These are phyloP conservation scores for Andricus grossulariae DNA, from an alignment of 1,140 invertebrate species.

Conservation along the genomic window DNA sequence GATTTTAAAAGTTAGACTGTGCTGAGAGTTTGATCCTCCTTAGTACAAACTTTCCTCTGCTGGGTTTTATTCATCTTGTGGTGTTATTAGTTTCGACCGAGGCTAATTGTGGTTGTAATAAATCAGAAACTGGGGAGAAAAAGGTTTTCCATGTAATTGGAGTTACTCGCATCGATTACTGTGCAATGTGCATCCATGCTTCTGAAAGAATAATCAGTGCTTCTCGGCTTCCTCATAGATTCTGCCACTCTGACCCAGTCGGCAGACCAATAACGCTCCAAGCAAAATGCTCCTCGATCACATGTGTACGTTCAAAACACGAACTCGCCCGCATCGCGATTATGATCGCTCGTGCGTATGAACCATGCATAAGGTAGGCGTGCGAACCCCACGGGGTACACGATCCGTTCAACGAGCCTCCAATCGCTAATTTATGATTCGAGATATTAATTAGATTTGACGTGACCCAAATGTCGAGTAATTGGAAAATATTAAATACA, in stretches of 20 bases:
- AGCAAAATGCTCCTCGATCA: conserved; percentile 22
- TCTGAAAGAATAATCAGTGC: conserved; percentile 12
- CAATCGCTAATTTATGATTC: conserved; percentile 1
- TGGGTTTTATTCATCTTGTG: not conserved
- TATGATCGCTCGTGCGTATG: conserved; percentile 29
- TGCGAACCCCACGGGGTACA: conserved; percentile 24
- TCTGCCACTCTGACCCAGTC: conserved; percentile 22
- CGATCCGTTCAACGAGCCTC: not conserved
- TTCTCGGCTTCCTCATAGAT: conserved; percentile 14
- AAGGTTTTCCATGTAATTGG: conserved; percentile 23
- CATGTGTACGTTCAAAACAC: conserved; percentile 4
- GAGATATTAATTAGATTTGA: conserved; percentile 11
- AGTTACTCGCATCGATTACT: conserved; percentile 16
- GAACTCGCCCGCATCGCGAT: conserved; percentile 14
- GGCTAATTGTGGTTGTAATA: not conserved
- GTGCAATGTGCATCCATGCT: not conserved
- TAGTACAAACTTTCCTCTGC: not conserved
- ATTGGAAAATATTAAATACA: not conserved
- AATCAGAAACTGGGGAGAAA: not conserved
- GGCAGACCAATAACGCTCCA: conserved; percentile 10
- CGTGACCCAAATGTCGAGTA: not conserved
- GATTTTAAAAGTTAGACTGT: too few relatives aligned
- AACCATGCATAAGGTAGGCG: conserved; percentile 7
- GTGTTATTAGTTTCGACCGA: not conserved
- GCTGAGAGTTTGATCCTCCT: too few relatives aligned